Conservation (phyloP, 2,797 vertebrate species). For the Mycteria americana region DNA sequence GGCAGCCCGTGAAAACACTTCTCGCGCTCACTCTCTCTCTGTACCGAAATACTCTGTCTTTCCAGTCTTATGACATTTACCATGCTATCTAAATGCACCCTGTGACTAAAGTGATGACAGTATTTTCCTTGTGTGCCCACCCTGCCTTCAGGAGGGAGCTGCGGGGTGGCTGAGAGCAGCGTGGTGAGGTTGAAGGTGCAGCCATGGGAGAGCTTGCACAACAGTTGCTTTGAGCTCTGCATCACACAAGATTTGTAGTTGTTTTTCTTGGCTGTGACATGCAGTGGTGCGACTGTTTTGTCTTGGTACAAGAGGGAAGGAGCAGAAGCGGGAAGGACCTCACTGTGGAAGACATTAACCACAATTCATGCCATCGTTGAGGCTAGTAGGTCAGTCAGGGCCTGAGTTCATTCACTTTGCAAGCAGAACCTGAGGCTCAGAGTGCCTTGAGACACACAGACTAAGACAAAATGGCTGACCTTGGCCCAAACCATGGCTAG, state of each 20-base stretch:
- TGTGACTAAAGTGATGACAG: not conserved
- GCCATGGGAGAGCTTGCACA: not conserved
- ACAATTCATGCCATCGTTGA: not conserved
- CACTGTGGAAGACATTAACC: not conserved
- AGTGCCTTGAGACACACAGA: not conserved
- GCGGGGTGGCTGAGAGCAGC: accelerated
- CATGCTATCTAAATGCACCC: not conserved
- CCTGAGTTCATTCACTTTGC: not conserved
- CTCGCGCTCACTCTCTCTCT: not conserved
- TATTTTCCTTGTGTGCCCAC: not conserved
- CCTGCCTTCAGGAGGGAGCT: not conserved
- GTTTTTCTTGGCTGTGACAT: not conserved
- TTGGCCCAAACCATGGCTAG: not conserved
- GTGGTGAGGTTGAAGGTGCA: not conserved
- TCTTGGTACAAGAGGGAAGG: not conserved
- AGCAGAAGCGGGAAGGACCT: not conserved
- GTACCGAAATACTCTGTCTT: accelerated
- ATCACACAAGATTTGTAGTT: not conserved
- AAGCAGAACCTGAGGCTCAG: not conserved
- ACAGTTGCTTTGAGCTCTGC: not conserved
- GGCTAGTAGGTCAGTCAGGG: not conserved
- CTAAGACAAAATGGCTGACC: not conserved
- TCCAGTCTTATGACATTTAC: not conserved
- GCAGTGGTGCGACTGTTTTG: not conserved
- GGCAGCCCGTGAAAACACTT: not conserved